Conservation (phyloP, 2,797 vertebrate species). For the Dryobates pubescens region DNA sequence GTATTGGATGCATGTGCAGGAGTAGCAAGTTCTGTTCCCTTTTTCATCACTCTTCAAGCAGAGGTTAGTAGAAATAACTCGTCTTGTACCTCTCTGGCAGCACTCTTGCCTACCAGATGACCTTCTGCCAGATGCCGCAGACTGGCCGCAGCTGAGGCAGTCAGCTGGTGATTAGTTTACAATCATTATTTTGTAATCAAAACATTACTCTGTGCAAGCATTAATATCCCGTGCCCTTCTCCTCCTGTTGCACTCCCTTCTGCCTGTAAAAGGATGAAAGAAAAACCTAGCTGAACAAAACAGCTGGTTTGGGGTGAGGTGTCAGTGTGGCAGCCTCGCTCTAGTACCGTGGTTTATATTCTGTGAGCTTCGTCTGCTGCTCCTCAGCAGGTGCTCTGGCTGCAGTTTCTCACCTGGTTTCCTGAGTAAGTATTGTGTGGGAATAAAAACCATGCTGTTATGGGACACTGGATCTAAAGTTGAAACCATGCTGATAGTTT, state of each 20-base stretch:
- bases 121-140: neutral
- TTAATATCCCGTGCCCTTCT: neutral
- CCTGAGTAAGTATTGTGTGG: constrained; percentile 10
- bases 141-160: neutral
- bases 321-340: neutral
- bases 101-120: neutral
- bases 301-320: neutral
- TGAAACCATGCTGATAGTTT: neutral
- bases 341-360: neutral
- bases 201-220: neutral
- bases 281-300: neutral
- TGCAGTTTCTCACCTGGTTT: neutral
- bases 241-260: neutral
- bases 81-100: neutral
- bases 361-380: neutral
- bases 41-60: neutral
- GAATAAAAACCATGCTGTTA: constrained; percentile 1
- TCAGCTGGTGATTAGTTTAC: neutral
- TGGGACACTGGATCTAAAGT: neutral
- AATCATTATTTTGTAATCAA: neutral
- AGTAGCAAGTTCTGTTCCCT: neutral
- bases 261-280: neutral
- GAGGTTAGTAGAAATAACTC: neutral
- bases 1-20: neutral
- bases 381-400: constrained; percentile 19